Evolutionary conservation across 2,797 vertebrate genomes (phyloP).

Genomic region (Siniperca undulata): DNA sequence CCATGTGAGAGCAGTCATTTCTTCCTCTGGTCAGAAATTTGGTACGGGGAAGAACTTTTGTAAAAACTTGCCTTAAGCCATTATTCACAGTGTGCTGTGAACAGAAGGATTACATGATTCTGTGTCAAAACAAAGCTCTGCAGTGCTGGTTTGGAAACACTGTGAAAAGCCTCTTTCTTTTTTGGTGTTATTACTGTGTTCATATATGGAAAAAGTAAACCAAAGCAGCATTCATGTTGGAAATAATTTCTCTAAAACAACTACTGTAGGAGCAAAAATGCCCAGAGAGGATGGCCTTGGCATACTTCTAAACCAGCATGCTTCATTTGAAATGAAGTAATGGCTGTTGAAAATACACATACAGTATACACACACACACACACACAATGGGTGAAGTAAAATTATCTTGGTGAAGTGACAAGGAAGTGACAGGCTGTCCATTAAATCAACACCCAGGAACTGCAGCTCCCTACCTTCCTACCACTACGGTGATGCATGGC

Average conservation of each 20-base stretch:
- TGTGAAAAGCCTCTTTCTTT: conserved; percentile 34
- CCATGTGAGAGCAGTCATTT: conserved; percentile 40
- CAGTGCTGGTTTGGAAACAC: conserved; percentile 34
- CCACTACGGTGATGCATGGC: conserved; percentile 54
- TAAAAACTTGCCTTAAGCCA: conserved; percentile 51
- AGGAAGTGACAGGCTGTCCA: conserved; percentile 72
- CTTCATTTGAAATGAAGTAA: conserved; percentile 32
- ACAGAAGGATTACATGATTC: conserved; percentile 51
- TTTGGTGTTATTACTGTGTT: conserved; percentile 26
- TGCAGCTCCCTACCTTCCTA: conserved; percentile 50
- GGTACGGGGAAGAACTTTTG: conserved; percentile 34
- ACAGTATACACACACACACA: conserved; percentile 18
- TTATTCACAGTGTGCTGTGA: conserved; percentile 51
- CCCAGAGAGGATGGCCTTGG: conserved; percentile 38
- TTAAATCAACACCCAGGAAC: conserved; percentile 69
- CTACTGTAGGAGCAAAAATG: conserved; percentile 20
- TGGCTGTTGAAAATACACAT: conserved; percentile 40
- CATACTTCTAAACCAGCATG: conserved; percentile 30
- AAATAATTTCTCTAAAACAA: conserved; percentile 17
- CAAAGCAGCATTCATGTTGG: conserved; percentile 15
- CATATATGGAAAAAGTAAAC: conserved; percentile 29
- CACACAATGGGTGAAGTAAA: conserved; percentile 55
- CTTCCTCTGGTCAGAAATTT: conserved; percentile 43
- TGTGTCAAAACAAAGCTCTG: conserved; percentile 49
- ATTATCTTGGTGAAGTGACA: conserved; percentile 72